Base-by-base conservation (phyloP, 2,797 vertebrate genomes). In the Cynopterus sphinx region DNA sequence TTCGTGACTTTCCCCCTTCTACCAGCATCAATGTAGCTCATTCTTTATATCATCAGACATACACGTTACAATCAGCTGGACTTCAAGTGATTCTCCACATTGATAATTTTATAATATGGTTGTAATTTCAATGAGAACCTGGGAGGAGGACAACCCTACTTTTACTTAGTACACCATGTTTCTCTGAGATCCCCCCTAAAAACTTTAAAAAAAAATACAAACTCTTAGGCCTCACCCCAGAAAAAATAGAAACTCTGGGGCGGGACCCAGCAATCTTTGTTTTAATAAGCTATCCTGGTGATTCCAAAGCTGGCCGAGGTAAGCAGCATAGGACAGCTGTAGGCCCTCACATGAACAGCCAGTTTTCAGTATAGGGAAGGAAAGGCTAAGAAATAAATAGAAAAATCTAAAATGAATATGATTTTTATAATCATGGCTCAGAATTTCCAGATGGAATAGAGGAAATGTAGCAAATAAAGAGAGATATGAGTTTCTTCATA, bases 191-290 rank as follows among this genome's bases (percentile, higher is more conserved):
- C 49, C 49, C 1, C 49, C 15, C 15, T 12, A 46, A 49, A 49
- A 49, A 33, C 33, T 33, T 33, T n/a, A n/a, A 33, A 33, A 33
- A 33, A 33, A 33, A 92, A 83, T 68, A 16, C 3, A n/a, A 61
- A 71, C 68, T 73, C 1, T 24, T 49, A 15, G 22, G 1, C 3
- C 4, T 49, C 12, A 28, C 10, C 24, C 0, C 24, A 53, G 36
- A 57, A 83, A n/a, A 43, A 8, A 26, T 4, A 24, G 49, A 93
- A 91, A 49, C 3, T 43, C 10, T 70, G 21, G 24, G 21, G 3
- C 1, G 4, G 21, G 9, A 0, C 2, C 13, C 7, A 11, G 9
- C 4, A 9, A 8, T 24, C 26, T 51, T 10, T 36, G 9, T 82
- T 87, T 83, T 68, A 68, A 39, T 3, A 9, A 84, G 13, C 39